A percentile compares a stretch with the other conserved stretches of the same genome.
Evolutionary conservation across 2,797 vertebrate genomes (phyloP).

Genomic region (Acipenser ruthenus): DNA sequence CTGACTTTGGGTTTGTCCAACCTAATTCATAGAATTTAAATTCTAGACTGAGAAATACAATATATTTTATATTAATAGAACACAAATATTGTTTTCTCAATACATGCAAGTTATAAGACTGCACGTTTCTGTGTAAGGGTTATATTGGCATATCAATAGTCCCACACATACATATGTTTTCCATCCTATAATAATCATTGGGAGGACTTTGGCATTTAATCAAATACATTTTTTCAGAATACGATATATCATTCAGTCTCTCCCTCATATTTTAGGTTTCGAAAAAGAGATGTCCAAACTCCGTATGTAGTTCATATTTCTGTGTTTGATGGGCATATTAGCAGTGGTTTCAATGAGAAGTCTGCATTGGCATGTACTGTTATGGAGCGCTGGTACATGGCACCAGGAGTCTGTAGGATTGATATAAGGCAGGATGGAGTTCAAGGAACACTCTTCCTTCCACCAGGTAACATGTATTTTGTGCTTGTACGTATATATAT

Average conservation of each 20-base stretch:
- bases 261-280: slow-evolving; percentile 34
- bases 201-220: no score
- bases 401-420: slow-evolving; percentile 14
- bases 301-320: slow-evolving; percentile 45
- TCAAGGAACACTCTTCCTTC: neutral
- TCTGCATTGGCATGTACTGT: slow-evolving; percentile 28
- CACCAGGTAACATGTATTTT: slow-evolving; percentile 28
- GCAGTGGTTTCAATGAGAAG: slow-evolving; percentile 34
- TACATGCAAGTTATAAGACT: no score
- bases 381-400: slow-evolving; percentile 45
- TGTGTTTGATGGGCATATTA: slow-evolving; percentile 39
- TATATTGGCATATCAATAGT: no score
- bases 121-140: no score
- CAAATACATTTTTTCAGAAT: no score
- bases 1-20: no score
- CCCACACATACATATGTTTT: no score
- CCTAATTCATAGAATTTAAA: no score
- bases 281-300: slow-evolving; percentile 41
- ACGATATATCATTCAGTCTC: neutral
- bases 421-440: neutral
- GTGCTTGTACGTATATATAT: neutral
- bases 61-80: no score
- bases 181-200: no score
- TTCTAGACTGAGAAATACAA: no score
- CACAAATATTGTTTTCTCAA: no score